Evolutionary conservation across 1,140 invertebrate genomes (phyloP), one percentile per base, ranked within the genome.

Genomic region (Drosophila varians): DNA sequence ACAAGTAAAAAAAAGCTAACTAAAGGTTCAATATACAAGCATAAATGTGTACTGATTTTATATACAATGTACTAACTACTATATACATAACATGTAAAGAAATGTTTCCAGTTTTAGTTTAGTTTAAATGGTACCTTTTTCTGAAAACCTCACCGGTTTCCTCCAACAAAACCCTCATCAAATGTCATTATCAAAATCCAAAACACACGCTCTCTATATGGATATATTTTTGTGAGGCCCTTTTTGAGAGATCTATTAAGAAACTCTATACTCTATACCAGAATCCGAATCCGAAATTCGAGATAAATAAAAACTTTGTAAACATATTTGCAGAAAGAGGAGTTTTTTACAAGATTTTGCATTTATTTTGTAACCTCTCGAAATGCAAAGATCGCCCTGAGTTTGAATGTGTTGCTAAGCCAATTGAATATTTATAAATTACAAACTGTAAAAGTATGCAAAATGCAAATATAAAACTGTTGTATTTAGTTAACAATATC

Each of bases 11-110:
- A 5, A 7, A 28, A 74, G 14, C 61, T 34, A 64, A 38, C 53
- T 38, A 64, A 26, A 28, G 38, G 53, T 77, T 77, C 56, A 56
- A 79, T 80, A 78, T 78, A 79, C 62, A 77, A 78, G 51, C 49
- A 77, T 83, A 38, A 71, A 83, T 86, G 80, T 84, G 79, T 84
- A 84, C 79, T 84, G 74, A 87, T 77, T 82, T 87, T 87, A 86
- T 86, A 82, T 73, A 86, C 42, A 74, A 43, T 47, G 42, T 55
- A 46, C 43, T 68, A 66, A 46, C 48, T 47, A 56, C 45, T 54
- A 70, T 78, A 74, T 64, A 58, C 25, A 36, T 65, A 60, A 55
- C 36, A 55, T 54, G 60, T 62, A 40, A 45, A 68, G 38, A 64
- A 12, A 7, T 8, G 28, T 68, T 70, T 74, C 58, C 34, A 53